phyloP scores from a whole-genome alignment of 2,797 vertebrate genomes.

The Hoplostethus atlanticus region DNA sequence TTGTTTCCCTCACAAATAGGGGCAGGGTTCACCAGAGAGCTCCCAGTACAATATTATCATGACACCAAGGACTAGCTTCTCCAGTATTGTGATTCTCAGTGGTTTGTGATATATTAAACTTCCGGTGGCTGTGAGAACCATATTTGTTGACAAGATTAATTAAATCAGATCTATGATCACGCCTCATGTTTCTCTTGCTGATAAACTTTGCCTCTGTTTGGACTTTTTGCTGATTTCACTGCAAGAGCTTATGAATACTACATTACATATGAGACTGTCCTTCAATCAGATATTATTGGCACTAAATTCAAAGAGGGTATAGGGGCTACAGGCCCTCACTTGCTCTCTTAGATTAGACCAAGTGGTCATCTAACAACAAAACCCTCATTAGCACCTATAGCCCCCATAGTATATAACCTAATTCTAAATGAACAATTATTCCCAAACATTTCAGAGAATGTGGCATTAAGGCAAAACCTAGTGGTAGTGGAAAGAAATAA shows the following conservation, averaged over 20 bases:
- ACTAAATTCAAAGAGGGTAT: background rate
- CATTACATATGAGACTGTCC: background rate
- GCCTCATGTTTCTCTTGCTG: background rate
- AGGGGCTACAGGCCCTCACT: background rate
- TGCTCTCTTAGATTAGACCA: no score
- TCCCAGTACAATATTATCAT: background rate
- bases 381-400: no score
- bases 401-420: no score
- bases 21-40: background rate
- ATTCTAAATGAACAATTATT: no score
- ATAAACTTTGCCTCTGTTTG: background rate
- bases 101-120: background rate
- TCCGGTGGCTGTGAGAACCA: background rate
- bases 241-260: background rate
- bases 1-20: background rate
- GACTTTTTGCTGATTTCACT: background rate
- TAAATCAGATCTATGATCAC: background rate
- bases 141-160: background rate
- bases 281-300: background rate
- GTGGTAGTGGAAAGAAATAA: constrained; percentile 1
- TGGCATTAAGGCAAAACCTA: constrained; percentile 9
- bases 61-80: background rate
- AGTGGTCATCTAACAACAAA: no score
- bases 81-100: background rate
- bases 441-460: background rate